Percentiles rank a stretch among this genome's conserved stretches.
Conservation (phyloP, 2,797 vertebrate genomes). For the Centropyge bicolor region DNA sequence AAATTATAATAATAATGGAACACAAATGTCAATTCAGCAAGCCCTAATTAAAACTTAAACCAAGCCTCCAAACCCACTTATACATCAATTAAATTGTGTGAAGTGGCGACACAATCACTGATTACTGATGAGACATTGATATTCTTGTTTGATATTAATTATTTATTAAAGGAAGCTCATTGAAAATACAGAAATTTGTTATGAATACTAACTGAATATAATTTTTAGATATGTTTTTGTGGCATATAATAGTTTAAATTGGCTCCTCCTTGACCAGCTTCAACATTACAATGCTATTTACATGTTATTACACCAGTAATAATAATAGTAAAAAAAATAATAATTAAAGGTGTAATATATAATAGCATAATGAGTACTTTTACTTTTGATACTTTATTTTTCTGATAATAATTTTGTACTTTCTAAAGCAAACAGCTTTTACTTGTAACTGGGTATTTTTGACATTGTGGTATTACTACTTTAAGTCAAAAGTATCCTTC, state of each 20-base stretch:
- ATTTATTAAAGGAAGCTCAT: conserved; percentile 11
- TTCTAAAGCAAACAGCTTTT: not conserved
- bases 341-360: not conserved
- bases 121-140: conserved; percentile 34
- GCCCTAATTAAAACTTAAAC: conserved; percentile 18
- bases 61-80: conserved; percentile 15
- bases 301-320: not conserved
- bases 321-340: too few species aligned
- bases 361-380: not conserved
- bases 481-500: conserved; percentile 7
- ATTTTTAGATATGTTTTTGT: not conserved
- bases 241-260: not conserved
- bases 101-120: conserved; percentile 21
- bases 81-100: conserved; percentile 16
- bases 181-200: not conserved
- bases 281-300: not conserved
- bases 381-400: not conserved
- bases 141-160: conserved; percentile 21
- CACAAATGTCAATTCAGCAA: conserved; percentile 10
- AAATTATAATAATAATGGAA: not conserved
- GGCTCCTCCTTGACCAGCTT: not conserved
- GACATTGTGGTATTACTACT: not conserved
- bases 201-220: not conserved
- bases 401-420: not conserved
- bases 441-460: not conserved